Conservation (phyloP, 2,888 invertebrate species). For the Pammene aurita region DNA sequence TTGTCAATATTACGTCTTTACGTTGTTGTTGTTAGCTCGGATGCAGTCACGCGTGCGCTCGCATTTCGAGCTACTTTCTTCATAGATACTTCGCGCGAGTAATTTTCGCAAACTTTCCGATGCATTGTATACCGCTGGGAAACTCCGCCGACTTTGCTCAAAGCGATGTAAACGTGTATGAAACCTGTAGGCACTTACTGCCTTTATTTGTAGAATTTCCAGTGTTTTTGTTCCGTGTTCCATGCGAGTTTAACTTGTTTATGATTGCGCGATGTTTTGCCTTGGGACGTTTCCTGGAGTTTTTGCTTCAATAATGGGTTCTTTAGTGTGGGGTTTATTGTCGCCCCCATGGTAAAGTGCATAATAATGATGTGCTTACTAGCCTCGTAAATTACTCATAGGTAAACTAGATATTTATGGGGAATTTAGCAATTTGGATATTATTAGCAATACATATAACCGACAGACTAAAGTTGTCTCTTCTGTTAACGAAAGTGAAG, state of each 20-base stretch:
- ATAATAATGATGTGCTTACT: neutral
- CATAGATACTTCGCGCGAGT: conserved; percentile 50
- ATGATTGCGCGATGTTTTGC: conserved; percentile 30
- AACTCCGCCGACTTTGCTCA: conserved; percentile 43
- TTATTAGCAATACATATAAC: too few relatives aligned
- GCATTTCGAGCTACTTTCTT: conserved; percentile 62
- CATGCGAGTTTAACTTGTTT: conserved; percentile 25
- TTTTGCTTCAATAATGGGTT: conserved; percentile 15
- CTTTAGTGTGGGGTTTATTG: conserved; percentile 16
- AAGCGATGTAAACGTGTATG: neutral
- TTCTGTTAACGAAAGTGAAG: too few relatives aligned
- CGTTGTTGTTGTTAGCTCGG: neutral
- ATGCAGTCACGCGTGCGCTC: conserved; percentile 29
- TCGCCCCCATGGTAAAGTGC: conserved; percentile 10
- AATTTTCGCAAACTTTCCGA: conserved; percentile 73
- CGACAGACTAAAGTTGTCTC: too few relatives aligned
- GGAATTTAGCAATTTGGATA: too few relatives aligned
- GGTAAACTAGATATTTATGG: too few relatives aligned
- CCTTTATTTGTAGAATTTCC: neutral
- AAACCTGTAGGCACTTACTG: conserved; percentile 2
- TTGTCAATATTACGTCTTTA: neutral
- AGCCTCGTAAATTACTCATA: too few relatives aligned
- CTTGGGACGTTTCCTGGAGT: conserved; percentile 26
- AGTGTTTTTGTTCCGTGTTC: conserved; percentile 36
- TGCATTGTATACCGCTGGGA: conserved; percentile 61